These are phyloP conservation scores for Perccottus glenii DNA, from an alignment of 2,113 vertebrate species.

Conservation along the genomic window DNA sequence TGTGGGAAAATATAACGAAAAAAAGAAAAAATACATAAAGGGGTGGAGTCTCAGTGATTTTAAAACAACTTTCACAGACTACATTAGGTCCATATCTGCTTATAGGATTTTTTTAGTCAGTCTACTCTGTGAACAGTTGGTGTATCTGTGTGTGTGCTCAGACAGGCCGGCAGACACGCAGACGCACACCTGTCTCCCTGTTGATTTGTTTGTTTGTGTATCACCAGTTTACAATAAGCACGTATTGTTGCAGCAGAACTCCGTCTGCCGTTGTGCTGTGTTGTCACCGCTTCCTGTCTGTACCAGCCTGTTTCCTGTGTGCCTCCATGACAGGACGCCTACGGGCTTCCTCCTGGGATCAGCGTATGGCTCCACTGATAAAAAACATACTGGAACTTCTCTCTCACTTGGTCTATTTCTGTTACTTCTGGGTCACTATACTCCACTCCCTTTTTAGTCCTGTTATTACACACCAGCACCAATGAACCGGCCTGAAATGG, in stretches of 20 bases:
- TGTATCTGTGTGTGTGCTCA: not conserved
- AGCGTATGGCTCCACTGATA: constrained; percentile 65
- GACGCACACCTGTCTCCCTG: not conserved
- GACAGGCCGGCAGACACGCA: constrained; percentile 7
- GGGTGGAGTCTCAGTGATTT: too few relatives aligned
- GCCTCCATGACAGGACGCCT: constrained; percentile 62
- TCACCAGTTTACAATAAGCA: constrained; percentile 29
- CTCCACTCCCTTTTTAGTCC: constrained; percentile 18
- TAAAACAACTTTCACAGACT: too few relatives aligned
- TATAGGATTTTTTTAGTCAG: too few relatives aligned
- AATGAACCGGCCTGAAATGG: constrained; percentile 44
- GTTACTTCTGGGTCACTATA: constrained; percentile 13
- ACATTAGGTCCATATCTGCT: too few relatives aligned
- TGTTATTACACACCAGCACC: not conserved
- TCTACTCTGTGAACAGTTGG: too few relatives aligned
- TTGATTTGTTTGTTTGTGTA: constrained; percentile 49
- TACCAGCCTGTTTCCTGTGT: constrained; percentile 70
- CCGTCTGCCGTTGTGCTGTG: constrained; percentile 38
- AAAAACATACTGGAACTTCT: constrained; percentile 25
- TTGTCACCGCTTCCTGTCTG: constrained; percentile 63
- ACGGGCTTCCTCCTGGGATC: constrained; percentile 63
- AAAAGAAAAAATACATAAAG: too few relatives aligned
- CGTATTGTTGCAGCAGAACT: constrained; percentile 5
- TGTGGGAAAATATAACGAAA: too few relatives aligned
- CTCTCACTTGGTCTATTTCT: constrained; percentile 33